These are phyloP conservation scores for Apis dorsata DNA, from an alignment of 1,140 invertebrate genomes.

Conservation along the genomic window DNA sequence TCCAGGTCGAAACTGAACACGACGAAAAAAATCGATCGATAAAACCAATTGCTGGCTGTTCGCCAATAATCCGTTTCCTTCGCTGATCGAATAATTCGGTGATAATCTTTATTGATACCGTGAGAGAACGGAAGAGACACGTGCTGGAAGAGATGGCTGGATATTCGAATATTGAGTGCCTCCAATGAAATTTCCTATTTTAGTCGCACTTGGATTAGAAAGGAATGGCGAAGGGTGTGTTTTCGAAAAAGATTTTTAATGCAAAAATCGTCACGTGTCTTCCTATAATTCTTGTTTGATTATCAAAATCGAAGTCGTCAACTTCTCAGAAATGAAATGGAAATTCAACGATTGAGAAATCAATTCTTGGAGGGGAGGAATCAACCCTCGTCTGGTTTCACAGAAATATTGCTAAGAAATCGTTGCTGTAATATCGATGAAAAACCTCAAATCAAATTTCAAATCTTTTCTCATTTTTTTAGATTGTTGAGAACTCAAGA, in stretches of 20 bases:
- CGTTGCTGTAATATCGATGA: too few species aligned
- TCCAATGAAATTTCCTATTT: slow-evolving; percentile 7
- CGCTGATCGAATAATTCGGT: not conserved
- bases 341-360: too few species aligned
- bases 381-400: too few species aligned
- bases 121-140: not conserved
- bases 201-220: slow-evolving; percentile 9
- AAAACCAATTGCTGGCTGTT: slow-evolving; percentile 45
- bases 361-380: too few species aligned
- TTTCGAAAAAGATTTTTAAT: not conserved
- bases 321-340: too few species aligned
- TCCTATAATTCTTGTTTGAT: not conserved
- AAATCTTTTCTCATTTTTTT: too few species aligned
- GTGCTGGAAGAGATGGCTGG: not conserved
- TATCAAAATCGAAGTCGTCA: too few species aligned
- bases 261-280: not conserved
- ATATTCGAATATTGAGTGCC: slow-evolving; percentile 10
- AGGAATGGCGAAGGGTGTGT: not conserved
- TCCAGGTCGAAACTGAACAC: slow-evolving; percentile 15
- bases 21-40: slow-evolving; percentile 44
- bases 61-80: slow-evolving; percentile 15
- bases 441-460: too few species aligned
- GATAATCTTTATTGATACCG: slow-evolving; percentile 23
- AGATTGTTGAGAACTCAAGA: too few species aligned
- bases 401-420: too few species aligned